Evolutionary conservation across 2,797 vertebrate species (phyloP), one percentile per base, ranked within the genome.

Genomic region (Myotis pilosus): DNA sequence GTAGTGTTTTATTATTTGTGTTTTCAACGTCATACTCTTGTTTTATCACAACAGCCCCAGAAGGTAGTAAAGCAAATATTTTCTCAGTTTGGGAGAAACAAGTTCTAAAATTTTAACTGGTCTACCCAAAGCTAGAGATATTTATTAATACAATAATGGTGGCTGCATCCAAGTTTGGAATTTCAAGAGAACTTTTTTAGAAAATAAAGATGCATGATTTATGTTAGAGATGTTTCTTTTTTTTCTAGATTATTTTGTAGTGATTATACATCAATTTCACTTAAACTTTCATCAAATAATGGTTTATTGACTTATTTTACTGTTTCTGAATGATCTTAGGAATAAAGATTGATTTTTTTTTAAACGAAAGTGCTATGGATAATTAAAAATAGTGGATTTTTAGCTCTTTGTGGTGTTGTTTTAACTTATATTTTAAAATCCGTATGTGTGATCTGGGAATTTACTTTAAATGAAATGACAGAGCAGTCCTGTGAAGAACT

Each of bases 311-410:
- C 90, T 94, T 78, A 84, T 94, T 87, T 87, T 87, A 78, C 49
- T 84, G 2, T 92, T 94, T 92, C 36, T 87, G 25, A 90, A 75
- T 91, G 28, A 62, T 88, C 13, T 91, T 87, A 57, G 60, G n/a
- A 80, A 71, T 68, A 87, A 74, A 94, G 36, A 71, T 78, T 90
- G 69, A 8, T 80, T 55, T 62, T 92, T 87, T 22, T 76, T 92
- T 76, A 69, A 94, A 92, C 47, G 94, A 74, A 95, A 81, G 30
- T 6, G 53, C 28, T 51, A 88, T 62, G 28, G n/a, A 30, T 60
- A 96, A 44, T 86, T 71, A 9, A 78, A 95, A 94, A 90, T 84
- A 81, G 38, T 71, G 28, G 25, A 38, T 94, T 79, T 95, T 89
- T 74, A 20, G 30, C 41, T 92, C 92, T 94, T 72, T 75, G 13